Evolutionary conservation across 30 jellyfish, hydroid and myxozoan species (phyloP).

Genomic region (Catostylus mosaicus): DNA sequence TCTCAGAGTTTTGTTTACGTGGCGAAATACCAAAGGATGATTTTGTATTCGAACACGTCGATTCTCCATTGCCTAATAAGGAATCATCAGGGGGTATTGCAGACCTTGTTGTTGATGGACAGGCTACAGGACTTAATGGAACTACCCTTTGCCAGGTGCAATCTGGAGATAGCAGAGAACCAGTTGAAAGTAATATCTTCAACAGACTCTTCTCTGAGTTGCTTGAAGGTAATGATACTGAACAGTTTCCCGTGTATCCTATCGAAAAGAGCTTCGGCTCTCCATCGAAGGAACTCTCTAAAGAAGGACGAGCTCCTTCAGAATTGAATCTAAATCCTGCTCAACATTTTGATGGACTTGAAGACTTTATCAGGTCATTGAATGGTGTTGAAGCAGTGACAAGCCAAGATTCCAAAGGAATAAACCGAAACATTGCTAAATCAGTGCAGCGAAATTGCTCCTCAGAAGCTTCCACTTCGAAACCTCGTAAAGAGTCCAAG

Average conservation of each 20-base stretch:
- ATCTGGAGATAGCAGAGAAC: background rate
- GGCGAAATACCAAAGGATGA: slow-evolving; percentile 1
- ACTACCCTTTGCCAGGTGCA: background rate
- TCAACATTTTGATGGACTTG: background rate
- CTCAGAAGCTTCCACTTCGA: too few relatives aligned
- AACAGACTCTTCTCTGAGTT: slow-evolving; percentile 3
- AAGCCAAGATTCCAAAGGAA: background rate
- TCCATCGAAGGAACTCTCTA: background rate
- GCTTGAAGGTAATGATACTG: background rate
- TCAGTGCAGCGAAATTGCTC: too few relatives aligned
- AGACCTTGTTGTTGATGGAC: background rate
- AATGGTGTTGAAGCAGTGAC: background rate
- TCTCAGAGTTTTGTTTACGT: slow-evolving; percentile 15
- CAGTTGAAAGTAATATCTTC: slow-evolving; percentile 2
- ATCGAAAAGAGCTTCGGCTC: background rate
- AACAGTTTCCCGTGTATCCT: background rate
- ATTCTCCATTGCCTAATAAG: background rate
- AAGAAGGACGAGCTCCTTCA: background rate
- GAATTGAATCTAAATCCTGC: background rate
- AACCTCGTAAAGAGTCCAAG: too few relatives aligned
- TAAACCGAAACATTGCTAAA: background rate
- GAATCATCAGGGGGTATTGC: background rate
- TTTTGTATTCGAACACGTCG: background rate
- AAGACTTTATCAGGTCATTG: background rate
- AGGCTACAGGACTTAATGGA: background rate